Percentiles rank a stretch among this genome's conserved stretches.
Evolutionary conservation across 2,888 invertebrate genomes (phyloP).

Genomic region (Crematogaster levior): DNA sequence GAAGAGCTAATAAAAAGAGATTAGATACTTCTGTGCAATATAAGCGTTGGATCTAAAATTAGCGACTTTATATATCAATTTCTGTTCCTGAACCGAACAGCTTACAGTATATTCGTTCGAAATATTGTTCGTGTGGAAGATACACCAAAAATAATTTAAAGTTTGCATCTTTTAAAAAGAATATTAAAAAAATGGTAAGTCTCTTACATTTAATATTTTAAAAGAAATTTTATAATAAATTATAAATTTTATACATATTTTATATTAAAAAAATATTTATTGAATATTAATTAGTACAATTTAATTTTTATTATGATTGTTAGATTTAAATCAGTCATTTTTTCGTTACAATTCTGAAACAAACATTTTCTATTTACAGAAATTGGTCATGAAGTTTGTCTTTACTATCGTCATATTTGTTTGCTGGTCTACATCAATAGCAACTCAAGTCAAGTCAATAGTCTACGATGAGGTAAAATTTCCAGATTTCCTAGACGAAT

Average conservation of each 20-base stretch:
- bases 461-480: background rate
- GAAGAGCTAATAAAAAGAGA: too few relatives aligned
- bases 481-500: background rate
- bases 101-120: background rate
- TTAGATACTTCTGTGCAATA: too few relatives aligned
- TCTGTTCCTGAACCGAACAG: background rate
- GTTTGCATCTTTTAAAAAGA: background rate
- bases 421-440: background rate
- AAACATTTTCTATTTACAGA: constrained; percentile 1
- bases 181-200: background rate
- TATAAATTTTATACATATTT: background rate
- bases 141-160: background rate
- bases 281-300: background rate
- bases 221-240: background rate
- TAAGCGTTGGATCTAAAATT: background rate
- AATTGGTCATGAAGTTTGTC: background rate
- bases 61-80: background rate
- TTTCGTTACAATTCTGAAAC: background rate
- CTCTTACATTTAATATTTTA: background rate
- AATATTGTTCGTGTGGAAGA: background rate
- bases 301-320: background rate
- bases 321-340: background rate
- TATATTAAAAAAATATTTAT: background rate
- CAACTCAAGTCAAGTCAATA: background rate
- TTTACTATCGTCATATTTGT: background rate